Evolutionary conservation across 2,797 vertebrate species (phyloP), one percentile per base, ranked within the genome.

Genomic region (Gambusia yucatana): DNA sequence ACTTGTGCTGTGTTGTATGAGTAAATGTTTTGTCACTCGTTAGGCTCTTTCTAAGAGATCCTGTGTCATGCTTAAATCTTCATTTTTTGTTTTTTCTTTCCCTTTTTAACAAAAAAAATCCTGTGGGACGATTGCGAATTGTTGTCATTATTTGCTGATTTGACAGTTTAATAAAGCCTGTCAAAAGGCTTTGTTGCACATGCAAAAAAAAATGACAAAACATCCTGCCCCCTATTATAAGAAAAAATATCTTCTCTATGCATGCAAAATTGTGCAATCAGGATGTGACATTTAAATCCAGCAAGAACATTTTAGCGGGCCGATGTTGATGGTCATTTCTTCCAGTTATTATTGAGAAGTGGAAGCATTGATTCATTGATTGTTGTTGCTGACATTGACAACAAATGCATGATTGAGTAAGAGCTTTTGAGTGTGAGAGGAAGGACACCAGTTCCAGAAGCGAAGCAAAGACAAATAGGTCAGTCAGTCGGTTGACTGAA

Each of bases 231-330:
- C 43, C 48, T n/a, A 52, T 36, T 28, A 46, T 41, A 30, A 28
- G n/a, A 14, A 61, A 61, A 48, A 36, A 41, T 39, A 78, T 39
- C 16, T 50, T 16, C 36, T 67, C 2, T 89, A 48, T 55, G 47
- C 77, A 88, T 87, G 80, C 90, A 91, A 76, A 89, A 78, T 94
- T 94, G 91, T 89, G 91, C 88, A 94, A 95, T 91, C 81, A 80
- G 92, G 91, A 94, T 89, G 91, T 88, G 75, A 82, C 87, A 82
- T 88, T 89, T 70, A 79, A 87, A 89, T 93, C 88, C 90, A 87
- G 83, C 78, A 28, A 43, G 78, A 80, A 84, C 76, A 73, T 72
- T 73, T 52, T 61, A 0, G 47, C 81, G 43, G 52, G 87, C 74
- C 79, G 70, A 63, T 76, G 88, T 84, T 72, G 86, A 82, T 78